A percentile compares a stretch with the other conserved stretches of the same genome.
Conservation (phyloP, 2,888 invertebrate species). For the Drosophila acutilabella region DNA sequence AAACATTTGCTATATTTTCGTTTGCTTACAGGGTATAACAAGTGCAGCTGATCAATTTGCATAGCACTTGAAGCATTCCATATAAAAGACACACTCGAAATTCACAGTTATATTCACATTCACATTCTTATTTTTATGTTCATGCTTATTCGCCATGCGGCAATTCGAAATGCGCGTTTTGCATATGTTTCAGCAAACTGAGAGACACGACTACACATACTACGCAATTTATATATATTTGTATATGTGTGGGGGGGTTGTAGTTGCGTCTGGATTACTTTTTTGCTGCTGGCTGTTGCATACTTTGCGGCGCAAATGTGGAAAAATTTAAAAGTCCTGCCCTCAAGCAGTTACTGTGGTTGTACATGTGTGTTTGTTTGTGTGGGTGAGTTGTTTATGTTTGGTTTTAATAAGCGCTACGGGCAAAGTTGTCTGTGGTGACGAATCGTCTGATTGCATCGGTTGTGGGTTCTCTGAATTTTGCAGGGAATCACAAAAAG, state of each 20-base stretch:
- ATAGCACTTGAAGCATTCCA: slow-evolving; percentile 33
- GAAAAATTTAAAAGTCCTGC: slow-evolving; percentile 22
- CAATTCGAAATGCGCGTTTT: slow-evolving; percentile 46
- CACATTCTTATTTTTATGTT: slow-evolving; percentile 36
- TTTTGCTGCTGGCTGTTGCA: slow-evolving; percentile 42
- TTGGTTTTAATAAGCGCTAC: slow-evolving; percentile 35
- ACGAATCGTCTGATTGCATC: slow-evolving; percentile 3
- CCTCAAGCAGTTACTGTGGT: slow-evolving; percentile 3
- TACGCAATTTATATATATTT: neutral
- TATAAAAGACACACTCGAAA: slow-evolving; percentile 30
- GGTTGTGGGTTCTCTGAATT: neutral
- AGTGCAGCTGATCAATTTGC: slow-evolving; percentile 33
- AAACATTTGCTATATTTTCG: neutral
- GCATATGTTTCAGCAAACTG: slow-evolving; percentile 52
- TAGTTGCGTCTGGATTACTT: slow-evolving; percentile 36
- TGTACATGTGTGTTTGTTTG: neutral
- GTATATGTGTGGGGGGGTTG: neutral
- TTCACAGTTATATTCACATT: slow-evolving; percentile 13
- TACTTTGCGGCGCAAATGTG: slow-evolving; percentile 39
- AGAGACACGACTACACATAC: slow-evolving; percentile 19
- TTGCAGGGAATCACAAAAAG: neutral
- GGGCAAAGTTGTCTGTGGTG: slow-evolving; percentile 1
- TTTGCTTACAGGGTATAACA: slow-evolving; percentile 7
- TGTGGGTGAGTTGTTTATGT: slow-evolving; percentile 27
- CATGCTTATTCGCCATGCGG: slow-evolving; percentile 42